Base-by-base conservation (phyloP, 2,113 vertebrate genomes). In the Festucalex cinctus region DNA sequence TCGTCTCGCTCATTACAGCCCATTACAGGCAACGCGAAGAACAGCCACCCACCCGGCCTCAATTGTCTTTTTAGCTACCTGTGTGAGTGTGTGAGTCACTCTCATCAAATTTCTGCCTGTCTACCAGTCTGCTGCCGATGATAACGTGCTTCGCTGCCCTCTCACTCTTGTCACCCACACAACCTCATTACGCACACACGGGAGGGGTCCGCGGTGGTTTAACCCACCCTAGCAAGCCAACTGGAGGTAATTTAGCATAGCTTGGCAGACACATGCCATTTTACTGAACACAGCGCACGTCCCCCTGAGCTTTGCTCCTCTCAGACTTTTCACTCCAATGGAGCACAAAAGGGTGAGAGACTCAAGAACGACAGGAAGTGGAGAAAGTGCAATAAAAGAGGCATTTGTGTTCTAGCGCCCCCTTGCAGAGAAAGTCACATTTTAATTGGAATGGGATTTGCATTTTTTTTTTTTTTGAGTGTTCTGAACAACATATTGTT, bases 191-290 rank as follows among this genome's bases (percentile, higher is more conserved):
- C 69, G 51, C 22, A 61, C 26, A 65, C 51, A 64, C 24, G 70
- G 61, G 66, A 75, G 71, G 26, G 56, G 72, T 82, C 73, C 69
- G 49, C 35, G 49, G 84, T 82, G 80, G 79, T 81, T 88, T 79
- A 85, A 83, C 79, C 67, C 74, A 74, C 73, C 75, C 77, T 68
- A 71, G 80, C 84, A 79, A 81, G 80, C 80, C 85, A 85, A 86
- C 82, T 83, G 83, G 81, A 88, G 87, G 84, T 90, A 88, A 90
- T 90, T 88, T 88, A 86, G 69, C 84, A 73, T 86, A 78, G 85
- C 84, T 83, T 70, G 79, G 88, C 73, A 73, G 83, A 88, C 80
- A 84, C 83, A 85, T 86, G 81, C 83, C 86, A 87, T 88, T 90
- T 90, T 85, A 82, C 79, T 81, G 81, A 87, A 88, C 85, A 90